These are phyloP conservation scores for Butorides virescens DNA, from an alignment of 2,113 vertebrate species.

Conservation along the genomic window DNA sequence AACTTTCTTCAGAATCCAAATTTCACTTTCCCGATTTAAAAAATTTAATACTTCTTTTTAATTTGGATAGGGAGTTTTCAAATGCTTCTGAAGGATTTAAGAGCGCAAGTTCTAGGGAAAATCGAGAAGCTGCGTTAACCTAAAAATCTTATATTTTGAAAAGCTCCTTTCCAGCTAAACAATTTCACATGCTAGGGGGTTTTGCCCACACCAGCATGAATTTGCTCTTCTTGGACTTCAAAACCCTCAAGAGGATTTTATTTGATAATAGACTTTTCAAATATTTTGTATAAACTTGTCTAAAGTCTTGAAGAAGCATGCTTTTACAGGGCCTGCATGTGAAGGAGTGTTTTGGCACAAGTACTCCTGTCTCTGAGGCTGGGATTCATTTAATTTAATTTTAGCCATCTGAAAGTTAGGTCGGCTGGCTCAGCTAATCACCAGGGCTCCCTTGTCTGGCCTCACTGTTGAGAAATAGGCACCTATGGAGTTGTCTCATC, in stretches of 20 bases:
- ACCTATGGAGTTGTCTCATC: not conserved
- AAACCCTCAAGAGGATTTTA: not conserved
- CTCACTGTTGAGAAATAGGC: not conserved
- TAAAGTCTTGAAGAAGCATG: not conserved
- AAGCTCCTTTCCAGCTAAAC: not conserved
- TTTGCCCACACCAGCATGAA: not conserved
- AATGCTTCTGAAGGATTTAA: not conserved
- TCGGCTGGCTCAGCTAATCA: not conserved
- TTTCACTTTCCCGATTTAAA: not conserved
- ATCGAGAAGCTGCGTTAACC: not conserved
- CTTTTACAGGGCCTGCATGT: not conserved
- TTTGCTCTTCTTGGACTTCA: not conserved
- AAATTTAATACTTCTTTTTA: not conserved
- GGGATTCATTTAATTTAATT: not conserved
- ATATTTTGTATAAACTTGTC: not conserved
- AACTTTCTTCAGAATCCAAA: not conserved
- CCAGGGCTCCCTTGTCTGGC: not conserved
- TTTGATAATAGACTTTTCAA: constrained; percentile 9
- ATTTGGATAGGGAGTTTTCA: not conserved
- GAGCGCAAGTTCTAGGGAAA: not conserved
- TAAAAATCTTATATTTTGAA: not conserved
- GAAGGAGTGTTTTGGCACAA: not conserved
- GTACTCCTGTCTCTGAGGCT: not conserved
- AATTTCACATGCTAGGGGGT: not conserved
- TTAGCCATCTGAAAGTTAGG: not conserved